phyloP scores from a whole-genome alignment of 2,888 invertebrate species.

The Andrena marginata region DNA sequence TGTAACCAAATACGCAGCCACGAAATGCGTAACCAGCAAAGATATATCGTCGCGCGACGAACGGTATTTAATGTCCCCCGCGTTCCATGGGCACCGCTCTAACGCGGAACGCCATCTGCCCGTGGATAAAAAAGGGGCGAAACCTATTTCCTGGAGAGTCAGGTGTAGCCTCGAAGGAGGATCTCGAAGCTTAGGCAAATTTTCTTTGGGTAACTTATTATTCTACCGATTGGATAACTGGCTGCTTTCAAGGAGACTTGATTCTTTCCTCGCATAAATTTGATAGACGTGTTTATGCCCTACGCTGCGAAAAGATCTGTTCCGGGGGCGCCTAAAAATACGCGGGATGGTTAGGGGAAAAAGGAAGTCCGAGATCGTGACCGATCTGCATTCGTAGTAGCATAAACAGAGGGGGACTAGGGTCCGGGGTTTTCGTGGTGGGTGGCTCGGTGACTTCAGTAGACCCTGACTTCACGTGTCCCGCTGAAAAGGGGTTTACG shows the following conservation, averaged over 20 bases:
- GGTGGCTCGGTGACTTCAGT: constrained; percentile 68
- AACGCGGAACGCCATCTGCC: neutral
- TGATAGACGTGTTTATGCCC: too few relatives aligned
- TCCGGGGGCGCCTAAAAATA: constrained; percentile 1
- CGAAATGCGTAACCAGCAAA: constrained; percentile 41
- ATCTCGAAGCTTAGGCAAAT: too few relatives aligned
- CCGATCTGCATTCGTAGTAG: constrained; percentile 13
- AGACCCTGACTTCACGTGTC: constrained; percentile 76
- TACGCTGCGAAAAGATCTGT: too few relatives aligned
- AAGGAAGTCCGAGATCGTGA: constrained; percentile 6
- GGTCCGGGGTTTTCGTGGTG: constrained; percentile 55
- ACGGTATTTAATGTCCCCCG: constrained; percentile 33
- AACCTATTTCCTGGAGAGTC: neutral
- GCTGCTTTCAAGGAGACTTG: too few relatives aligned
- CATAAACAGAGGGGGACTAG: constrained; percentile 41
- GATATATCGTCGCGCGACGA: constrained; percentile 39
- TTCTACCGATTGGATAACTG: too few relatives aligned
- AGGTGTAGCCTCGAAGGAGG: neutral
- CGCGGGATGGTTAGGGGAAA: neutral
- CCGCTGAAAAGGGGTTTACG: constrained; percentile 73
- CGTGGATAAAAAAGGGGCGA: neutral
- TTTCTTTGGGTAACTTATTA: too few relatives aligned
- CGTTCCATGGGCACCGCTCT: neutral
- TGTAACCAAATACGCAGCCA: constrained; percentile 50
- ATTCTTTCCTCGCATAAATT: too few relatives aligned